Evolutionary conservation across 1,140 invertebrate genomes (phyloP), one percentile per base, ranked within the genome.

Genomic region (Scaptomyza montana): DNA sequence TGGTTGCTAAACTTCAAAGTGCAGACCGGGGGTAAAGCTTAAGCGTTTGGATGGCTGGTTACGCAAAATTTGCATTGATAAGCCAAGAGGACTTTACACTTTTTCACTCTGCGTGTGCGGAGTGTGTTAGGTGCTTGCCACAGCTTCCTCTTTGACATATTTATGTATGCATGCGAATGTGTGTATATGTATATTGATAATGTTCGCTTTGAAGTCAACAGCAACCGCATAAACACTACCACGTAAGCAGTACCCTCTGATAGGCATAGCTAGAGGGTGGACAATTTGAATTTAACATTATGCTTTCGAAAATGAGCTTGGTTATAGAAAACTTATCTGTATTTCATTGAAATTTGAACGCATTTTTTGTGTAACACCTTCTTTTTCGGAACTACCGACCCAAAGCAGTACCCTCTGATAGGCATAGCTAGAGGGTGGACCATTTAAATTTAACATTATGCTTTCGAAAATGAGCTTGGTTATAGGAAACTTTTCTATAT

Each of bases 41-140:
- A 39, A 69, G 47, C 54, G 45, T 33, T 45, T 50, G 43, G 59
- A 33, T 39, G 43, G 59, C 53, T 39, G 73, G 80, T 59, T 50
- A 56, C 57, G 81, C 81, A 78, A 36, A 86, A 78, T 86, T 86
- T 61, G 49, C 76, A 66, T 78, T 86, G 82, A 86, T 86, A 86
- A 86, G 75, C 43, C 12, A 12, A 30, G 33, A 36, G 33, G 33
- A 36, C 8, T 36, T 36, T 36, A 36, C 33, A 10, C 33, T 36
- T 7, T 36, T 2, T 36, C 33, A 8, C 33, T 36, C 33, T 36
- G 53, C 30, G 47, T 25, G 19, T 43, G 55, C 13, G 16, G 33
- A 64, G 63, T 77, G 63, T 73, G 55, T 77, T 72, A 36, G 63
- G 39, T 57, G 60, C 66, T 25, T 25, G 21, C 21, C 21, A 25